Conservation (phyloP, 2,888 invertebrate species). For the Lasioglossum villosulum region DNA sequence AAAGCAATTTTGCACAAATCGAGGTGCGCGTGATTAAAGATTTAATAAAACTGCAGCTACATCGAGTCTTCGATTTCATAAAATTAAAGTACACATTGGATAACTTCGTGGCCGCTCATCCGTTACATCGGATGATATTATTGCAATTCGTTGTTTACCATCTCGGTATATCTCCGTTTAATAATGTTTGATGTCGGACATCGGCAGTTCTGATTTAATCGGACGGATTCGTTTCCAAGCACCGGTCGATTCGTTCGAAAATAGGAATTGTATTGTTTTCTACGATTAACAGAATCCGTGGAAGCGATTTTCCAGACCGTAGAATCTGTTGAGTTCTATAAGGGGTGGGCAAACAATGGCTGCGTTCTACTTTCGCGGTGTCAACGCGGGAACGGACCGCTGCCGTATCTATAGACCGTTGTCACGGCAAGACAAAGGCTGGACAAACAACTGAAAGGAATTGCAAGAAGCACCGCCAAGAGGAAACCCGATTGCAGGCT, state of each 20-base stretch:
- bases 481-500: conserved; percentile 20
- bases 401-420: background rate
- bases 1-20: no score
- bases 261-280: background rate
- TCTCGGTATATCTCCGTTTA: background rate
- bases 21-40: no score
- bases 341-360: background rate
- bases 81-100: no score
- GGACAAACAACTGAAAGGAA: conserved; percentile 2
- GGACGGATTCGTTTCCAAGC: background rate
- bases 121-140: background rate
- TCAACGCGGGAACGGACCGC: background rate
- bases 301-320: background rate
- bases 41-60: background rate
- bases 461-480: background rate
- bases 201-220: background rate
- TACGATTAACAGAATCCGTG: background rate
- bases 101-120: background rate
- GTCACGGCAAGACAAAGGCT: conserved; percentile 8
- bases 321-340: background rate
- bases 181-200: background rate
- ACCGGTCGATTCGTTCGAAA: background rate
- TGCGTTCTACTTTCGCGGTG: background rate
- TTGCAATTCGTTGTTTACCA: no score
- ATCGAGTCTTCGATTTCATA: no score